Conservation (phyloP, 64 coral and sea anemone genomes). For the Cladopsammia gracilis region DNA sequence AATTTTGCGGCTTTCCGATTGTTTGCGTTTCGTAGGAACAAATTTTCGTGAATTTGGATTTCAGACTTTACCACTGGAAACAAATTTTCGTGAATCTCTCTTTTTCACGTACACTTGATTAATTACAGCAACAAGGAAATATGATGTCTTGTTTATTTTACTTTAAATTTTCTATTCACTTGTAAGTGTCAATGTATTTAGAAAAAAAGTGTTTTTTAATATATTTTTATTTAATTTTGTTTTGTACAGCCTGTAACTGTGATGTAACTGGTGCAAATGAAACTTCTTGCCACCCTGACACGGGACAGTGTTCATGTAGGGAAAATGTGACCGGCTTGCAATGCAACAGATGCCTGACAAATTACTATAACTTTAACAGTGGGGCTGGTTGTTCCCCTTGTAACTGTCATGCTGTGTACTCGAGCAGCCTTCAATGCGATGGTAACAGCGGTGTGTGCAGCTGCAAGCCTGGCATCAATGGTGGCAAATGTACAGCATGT, state of each 20-base stretch:
- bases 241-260: constrained; percentile 74
- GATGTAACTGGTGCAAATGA: constrained; percentile 66
- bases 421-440: constrained; percentile 77
- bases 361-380: constrained; percentile 90
- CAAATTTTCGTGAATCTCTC: too few relatives aligned
- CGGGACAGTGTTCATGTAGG: constrained; percentile 81
- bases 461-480: constrained; percentile 79
- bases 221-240: not conserved
- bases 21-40: too few relatives aligned
- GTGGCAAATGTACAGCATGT: constrained; percentile 76
- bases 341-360: constrained; percentile 59
- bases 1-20: too few relatives aligned
- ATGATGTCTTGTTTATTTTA: too few relatives aligned
- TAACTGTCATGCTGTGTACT: constrained; percentile 76
- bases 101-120: too few relatives aligned
- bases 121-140: too few relatives aligned
- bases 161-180: too few relatives aligned
- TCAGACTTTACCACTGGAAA: too few relatives aligned
- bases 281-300: constrained; percentile 77
- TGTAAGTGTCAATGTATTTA: too few relatives aligned
- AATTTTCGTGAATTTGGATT: too few relatives aligned
- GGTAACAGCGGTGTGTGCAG: constrained; percentile 46
- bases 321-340: constrained; percentile 61
- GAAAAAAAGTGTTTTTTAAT: too few relatives aligned
- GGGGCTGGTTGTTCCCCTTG: constrained; percentile 79